Base-by-base conservation (phyloP, 1,140 invertebrate genomes). In the Micrasema longulum region DNA sequence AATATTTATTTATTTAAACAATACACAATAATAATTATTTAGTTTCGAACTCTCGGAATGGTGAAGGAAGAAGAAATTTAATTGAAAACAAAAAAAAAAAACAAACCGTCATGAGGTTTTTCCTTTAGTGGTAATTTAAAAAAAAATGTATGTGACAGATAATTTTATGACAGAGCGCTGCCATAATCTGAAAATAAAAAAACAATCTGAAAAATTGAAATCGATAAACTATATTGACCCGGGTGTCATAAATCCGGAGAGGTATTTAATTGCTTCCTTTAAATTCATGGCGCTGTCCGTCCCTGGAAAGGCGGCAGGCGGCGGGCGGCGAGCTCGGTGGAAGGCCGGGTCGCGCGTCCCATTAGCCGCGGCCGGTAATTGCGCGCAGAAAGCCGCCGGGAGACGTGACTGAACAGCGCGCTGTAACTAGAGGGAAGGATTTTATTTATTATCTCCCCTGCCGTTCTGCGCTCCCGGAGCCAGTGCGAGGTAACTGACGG, bases 331-430 rank as follows among this genome's bases (percentile, higher is more conserved):
- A 31, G 26, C 3, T 7, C 3, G 7, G 26, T 2, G 5, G 48
- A 22, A 4, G 22, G 43, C 43, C 43, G 48, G 48, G 48, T 52
- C 18, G 48, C 48, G 48, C 48, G 48, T 52, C 48, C 48, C 48
- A 52, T 52, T 52, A 52, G 48, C 48, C 48, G 48, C 48, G 48
- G 48, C 48, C 48, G 48, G 48, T 52, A 52, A 52, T 52, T 52
- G 48, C 48, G 48, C 48, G 48, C 48, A 52, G 48, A 52, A 52
- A 52, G 48, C 48, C 48, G 48, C 48, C 48, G 48, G 48, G 48
- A 52, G 48, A 52, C 48, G 48, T 52, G 48, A 52, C 48, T 20
- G 48, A 52, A 12, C 48, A 9, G 48, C 22, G 48, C 22, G n/a
- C 10, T 52, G 16, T 52, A 22, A 52, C 48, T 7, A 52, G 48